Base-by-base conservation (phyloP, 2,113 vertebrate species). In the Emydocephalus ijimae region DNA sequence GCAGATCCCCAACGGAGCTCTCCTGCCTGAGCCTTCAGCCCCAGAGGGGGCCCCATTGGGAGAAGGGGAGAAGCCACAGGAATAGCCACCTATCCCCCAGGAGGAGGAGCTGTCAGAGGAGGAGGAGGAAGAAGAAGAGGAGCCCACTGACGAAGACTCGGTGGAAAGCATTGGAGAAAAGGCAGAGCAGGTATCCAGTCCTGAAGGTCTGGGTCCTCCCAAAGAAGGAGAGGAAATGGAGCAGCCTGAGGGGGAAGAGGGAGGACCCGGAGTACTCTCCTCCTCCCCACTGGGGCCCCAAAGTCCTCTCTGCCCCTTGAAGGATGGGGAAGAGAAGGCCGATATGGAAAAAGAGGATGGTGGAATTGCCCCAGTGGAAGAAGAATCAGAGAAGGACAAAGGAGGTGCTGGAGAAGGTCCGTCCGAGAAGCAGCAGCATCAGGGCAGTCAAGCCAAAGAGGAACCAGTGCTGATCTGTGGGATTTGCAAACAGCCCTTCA, bases 1-100 rank as follows among this genome's bases (percentile, higher is more conserved):
- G 8, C 98, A 99, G 94, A 98, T 99, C 81, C 98, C 98, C 20
- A 98, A 98, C 0, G 97, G 97, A 20, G 34, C 96, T 43, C 92
- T 95, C 54, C 81, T 89, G 0, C 91, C 96, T 0, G 96, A 97
- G 94, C 92, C 94, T 69, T 94, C 94, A 1, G 6, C 91, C 0
- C 91, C 93, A 14, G 93, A 95, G 43, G 43, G 43, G 43, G 43
- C 43, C 43, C 43, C 43, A 43, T 43, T 43, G 43, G 43, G 43
- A 43, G 3, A 56, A 94, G 87, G 52, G n/a, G 92, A 48, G 39
- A 88, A 92, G 54, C 96, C 91, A 56, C 96, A 92, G 1, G 93
- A 97, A 50, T 97, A 98, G 95, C 98, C 94, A 85, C 34, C 88
- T n/a, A 12, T 45, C 34, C 54, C 69, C 34, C 96, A 95, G 2